Conservation (phyloP, 2,797 vertebrate genomes). For the Botia kubotai region DNA sequence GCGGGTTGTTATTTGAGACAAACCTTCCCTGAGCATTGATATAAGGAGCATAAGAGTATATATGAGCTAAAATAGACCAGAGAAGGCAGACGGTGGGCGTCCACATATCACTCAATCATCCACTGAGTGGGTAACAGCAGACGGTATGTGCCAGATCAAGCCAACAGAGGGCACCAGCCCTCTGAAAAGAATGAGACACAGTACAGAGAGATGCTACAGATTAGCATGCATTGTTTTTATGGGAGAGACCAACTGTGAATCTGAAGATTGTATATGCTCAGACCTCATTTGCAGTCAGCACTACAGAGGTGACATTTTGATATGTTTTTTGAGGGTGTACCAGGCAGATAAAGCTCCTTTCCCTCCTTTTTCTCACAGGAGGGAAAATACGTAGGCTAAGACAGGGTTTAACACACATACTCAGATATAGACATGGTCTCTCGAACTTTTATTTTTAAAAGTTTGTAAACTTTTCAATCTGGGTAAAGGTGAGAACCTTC, state of each 20-base stretch:
- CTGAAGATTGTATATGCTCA: not conserved
- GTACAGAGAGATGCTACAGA: not conserved
- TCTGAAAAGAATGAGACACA: constrained; percentile 3
- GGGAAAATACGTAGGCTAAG: not conserved
- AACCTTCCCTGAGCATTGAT: too few relatives aligned
- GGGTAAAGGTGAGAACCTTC: not conserved
- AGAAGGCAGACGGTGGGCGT: not conserved
- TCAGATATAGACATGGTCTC: not conserved
- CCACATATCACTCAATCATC: constrained; percentile 12
- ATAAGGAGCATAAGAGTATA: too few relatives aligned
- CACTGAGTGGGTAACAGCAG: not conserved
- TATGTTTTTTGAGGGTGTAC: not conserved
- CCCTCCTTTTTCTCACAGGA: constrained; percentile 10
- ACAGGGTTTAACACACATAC: not conserved
- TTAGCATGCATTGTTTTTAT: constrained; percentile 4
- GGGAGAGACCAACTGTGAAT: not conserved
- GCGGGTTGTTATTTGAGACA: too few relatives aligned
- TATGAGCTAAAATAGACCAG: too few relatives aligned
- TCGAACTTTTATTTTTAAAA: not conserved
- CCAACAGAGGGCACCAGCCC: constrained; percentile 2
- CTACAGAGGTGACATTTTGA: constrained; percentile 9
- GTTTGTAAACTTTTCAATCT: not conserved
- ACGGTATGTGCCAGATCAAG: not conserved
- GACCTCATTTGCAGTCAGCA: constrained; percentile 19
- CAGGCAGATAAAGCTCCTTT: not conserved